Base-by-base conservation (phyloP, 2,888 invertebrate genomes). In the Heliconius aoede region DNA sequence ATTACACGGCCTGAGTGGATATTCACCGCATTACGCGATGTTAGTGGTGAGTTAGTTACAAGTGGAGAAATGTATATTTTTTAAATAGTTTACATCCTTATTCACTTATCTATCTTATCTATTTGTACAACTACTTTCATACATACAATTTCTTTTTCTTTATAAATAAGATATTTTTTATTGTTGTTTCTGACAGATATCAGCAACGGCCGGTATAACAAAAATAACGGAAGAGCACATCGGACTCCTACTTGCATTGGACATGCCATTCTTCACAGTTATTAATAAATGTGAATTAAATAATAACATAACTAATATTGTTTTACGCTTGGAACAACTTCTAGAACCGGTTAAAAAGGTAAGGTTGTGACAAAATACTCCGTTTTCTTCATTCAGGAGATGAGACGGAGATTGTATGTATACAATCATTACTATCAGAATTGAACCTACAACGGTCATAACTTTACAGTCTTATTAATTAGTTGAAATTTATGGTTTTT, bases 281-380 rank as follows among this genome's bases (percentile, higher is more conserved):
- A 95, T 99, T 78, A 99, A 98, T 79, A 99, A 99, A 95, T 97
- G 97, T 76, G 99, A 99, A 91, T 95, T 98, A 76, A 97, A 97
- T n/a, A 77, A 96, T 95, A 77, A 96, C 96, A 85, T 82, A 1
- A 78, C 80, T n/a, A 88, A 95, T 95, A 58, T 99, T 97, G 24
- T 97, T 96, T 76, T 71, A 0, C 80, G 87, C n/a, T 85, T 93
- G 46, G 79, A 79, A 0, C 82, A 78, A 0, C 75, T 89, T 0
- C 82, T 91, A 28, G 80, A 80, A 0, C 76, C 79, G 1, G 74
- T 79, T 2, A 75, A 78, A 11, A 81, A 80, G 81, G 83, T 82
- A 3, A 61, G 67, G 4, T 24, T 46, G 46, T 46, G 58, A 36
- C 4, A 36, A 13, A 13, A 36, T 13, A 36, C 36, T 36, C 11